A percentile compares a stretch with the other conserved stretches of the same genome.
Evolutionary conservation across 2,797 vertebrate species (phyloP).

Genomic region (Etheostoma perlongum): DNA sequence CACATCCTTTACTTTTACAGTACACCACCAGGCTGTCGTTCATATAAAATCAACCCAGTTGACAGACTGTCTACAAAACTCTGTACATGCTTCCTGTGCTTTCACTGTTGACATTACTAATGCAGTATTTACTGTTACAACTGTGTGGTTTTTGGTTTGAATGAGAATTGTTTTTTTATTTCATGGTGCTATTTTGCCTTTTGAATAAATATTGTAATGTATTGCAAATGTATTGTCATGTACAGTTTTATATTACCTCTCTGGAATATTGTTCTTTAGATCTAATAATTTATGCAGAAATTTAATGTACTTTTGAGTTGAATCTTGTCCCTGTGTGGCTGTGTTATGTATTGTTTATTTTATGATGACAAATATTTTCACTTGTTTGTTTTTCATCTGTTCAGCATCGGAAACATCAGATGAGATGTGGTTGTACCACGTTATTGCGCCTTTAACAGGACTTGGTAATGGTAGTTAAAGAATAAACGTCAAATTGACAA

Average conservation of each 20-base stretch:
- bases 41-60: constrained; percentile 22
- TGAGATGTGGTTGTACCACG: constrained; percentile 62
- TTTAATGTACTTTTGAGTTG: constrained; percentile 80
- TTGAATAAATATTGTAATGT: constrained; percentile 85
- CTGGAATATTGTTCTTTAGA: constrained; percentile 79
- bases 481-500: constrained; percentile 81
- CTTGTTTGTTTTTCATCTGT: constrained; percentile 75
- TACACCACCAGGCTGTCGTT: constrained; percentile 25
- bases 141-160: constrained; percentile 65
- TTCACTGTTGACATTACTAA: constrained; percentile 66
- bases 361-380: constrained; percentile 65
- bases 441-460: constrained; percentile 57
- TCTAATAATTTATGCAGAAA: constrained; percentile 82
- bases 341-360: constrained; percentile 79
- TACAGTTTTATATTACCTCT: constrained; percentile 86
- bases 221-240: constrained; percentile 85
- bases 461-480: constrained; percentile 74
- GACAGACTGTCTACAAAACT: constrained; percentile 17
- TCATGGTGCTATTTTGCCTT: constrained; percentile 81
- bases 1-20: constrained; percentile 29
- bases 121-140: constrained; percentile 68
- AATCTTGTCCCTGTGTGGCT: constrained; percentile 76
- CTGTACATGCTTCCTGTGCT: constrained; percentile 56
- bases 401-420: constrained; percentile 53
- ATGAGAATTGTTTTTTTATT: constrained; percentile 61